Evolutionary conservation across 2,113 vertebrate genomes (phyloP).

Genomic region (Campylomormyrus tamandua): DNA sequence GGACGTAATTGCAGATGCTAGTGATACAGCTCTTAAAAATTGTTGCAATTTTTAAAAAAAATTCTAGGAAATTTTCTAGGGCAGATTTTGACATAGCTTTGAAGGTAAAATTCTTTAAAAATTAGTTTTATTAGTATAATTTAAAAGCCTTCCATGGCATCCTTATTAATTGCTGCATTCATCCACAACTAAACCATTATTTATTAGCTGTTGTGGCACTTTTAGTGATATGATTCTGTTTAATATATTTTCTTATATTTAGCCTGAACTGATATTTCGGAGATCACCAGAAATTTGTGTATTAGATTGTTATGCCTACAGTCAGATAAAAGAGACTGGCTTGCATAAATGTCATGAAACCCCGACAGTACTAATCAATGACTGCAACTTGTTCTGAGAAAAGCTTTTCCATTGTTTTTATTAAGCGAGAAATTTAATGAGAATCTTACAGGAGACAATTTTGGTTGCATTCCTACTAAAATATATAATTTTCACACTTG

Average conservation of each 20-base stretch:
- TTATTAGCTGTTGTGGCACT: neutral
- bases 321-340: neutral
- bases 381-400: neutral
- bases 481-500: conserved; percentile 28
- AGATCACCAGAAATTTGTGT: neutral
- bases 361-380: neutral
- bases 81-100: no score
- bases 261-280: neutral
- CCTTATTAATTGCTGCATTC: neutral
- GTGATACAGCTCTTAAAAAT: neutral
- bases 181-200: neutral
- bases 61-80: no score
- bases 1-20: neutral
- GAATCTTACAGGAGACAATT: conserved; percentile 14
- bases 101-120: no score
- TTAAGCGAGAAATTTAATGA: conserved; percentile 17
- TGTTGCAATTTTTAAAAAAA: no score
- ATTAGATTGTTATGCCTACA: neutral
- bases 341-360: neutral
- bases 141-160: neutral
- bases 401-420: neutral
- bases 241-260: neutral
- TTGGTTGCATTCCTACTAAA: conserved; percentile 6
- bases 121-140: neutral
- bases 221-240: neutral